A percentile compares a stretch with the other conserved stretches of the same genome.
These are phyloP conservation scores for Clarias magur DNA, from an alignment of 2,113 vertebrate species.

Conservation along the genomic window DNA sequence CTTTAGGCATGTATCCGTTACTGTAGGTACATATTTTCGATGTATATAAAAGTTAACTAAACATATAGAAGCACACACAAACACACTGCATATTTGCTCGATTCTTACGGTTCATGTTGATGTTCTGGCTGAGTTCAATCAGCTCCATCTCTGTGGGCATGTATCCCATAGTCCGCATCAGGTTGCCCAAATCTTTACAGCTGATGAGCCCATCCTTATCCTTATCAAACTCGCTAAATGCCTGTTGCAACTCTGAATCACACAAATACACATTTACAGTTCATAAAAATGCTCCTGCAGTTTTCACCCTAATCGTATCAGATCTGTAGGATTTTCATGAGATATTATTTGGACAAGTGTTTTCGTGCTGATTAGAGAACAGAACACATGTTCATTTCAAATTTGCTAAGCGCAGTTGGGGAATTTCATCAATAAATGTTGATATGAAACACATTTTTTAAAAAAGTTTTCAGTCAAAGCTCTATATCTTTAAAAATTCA, in stretches of 20 bases:
- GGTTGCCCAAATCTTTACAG: constrained; percentile 94
- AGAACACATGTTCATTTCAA: neutral
- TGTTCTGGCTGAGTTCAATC: constrained; percentile 92
- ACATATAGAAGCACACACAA: neutral
- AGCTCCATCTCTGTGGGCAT: constrained; percentile 99
- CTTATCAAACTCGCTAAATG: constrained; percentile 94
- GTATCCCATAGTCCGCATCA: constrained; percentile 98
- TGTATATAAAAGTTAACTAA: neutral
- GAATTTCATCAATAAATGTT: neutral
- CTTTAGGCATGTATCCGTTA: neutral
- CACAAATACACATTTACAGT: neutral
- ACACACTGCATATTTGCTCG: neutral
- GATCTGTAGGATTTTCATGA: neutral
- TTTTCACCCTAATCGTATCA: neutral
- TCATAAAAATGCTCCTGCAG: neutral
- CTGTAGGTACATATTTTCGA: neutral
- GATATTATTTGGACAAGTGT: neutral
- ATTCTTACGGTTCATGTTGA: constrained; percentile 95
- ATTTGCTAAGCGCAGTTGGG: neutral
- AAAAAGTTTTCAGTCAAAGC: no score
- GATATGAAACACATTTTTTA: neutral
- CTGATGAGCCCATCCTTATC: constrained; percentile 92
- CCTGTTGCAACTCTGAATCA: constrained; percentile 85
- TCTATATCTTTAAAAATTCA: no score
- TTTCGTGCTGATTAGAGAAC: neutral